Evolutionary conservation across 2,888 invertebrate genomes (phyloP).

Genomic region (Euzetes globulus): DNA sequence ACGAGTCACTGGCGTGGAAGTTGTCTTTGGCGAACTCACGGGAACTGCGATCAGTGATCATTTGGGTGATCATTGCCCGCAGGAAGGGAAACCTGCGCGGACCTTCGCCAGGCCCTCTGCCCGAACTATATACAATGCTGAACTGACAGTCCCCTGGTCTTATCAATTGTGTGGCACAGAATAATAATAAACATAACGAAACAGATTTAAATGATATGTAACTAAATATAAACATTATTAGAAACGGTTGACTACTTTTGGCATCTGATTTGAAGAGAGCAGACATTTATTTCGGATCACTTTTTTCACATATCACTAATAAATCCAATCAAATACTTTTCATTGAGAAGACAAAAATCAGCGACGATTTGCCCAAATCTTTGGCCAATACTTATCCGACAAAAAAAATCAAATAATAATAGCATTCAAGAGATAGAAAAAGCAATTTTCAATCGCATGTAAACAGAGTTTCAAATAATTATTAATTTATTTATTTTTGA

Average conservation of each 20-base stretch:
- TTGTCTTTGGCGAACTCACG: conserved; percentile 1
- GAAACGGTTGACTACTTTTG: conserved; percentile 18
- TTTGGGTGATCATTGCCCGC: conserved; percentile 33
- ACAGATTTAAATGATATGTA: background rate
- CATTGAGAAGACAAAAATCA: too few species aligned
- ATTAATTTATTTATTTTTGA: conserved; percentile 4
- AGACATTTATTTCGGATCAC: background rate
- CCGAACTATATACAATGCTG: conserved; percentile 21
- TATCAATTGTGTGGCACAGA: too few species aligned
- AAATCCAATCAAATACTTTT: too few species aligned
- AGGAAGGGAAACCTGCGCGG: conserved; percentile 35
- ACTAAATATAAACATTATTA: conserved; percentile 10
- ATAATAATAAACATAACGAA: background rate
- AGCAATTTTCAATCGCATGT: background rate
- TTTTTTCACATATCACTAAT: background rate
- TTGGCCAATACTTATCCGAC: background rate
- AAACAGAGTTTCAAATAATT: background rate
- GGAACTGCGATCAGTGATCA: conserved; percentile 31
- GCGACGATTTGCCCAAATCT: too few species aligned
- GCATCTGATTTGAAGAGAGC: background rate
- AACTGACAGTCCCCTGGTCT: too few species aligned
- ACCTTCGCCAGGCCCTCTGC: conserved; percentile 5
- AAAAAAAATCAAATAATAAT: background rate
- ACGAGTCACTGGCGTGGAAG: background rate
- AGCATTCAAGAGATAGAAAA: background rate